Percentiles rank a stretch among this genome's conserved stretches.
phyloP scores from a whole-genome alignment of 2,888 invertebrate species.

The Caenorhabditis sulstoni region DNA sequence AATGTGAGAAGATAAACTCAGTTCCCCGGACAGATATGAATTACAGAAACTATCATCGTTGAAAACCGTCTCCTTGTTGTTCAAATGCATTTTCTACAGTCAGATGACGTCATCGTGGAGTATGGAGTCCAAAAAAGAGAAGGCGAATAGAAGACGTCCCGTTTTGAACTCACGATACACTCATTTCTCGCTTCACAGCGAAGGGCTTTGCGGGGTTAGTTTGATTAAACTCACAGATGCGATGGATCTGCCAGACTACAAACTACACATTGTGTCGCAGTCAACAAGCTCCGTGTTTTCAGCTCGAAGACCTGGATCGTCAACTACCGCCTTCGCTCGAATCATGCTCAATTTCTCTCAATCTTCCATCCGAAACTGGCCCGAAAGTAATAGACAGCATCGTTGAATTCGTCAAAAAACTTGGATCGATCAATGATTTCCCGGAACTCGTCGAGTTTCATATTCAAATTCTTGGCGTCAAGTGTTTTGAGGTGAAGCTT shows the following conservation, averaged over 20 bases:
- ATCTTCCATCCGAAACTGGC: constrained; percentile 27
- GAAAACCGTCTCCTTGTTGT: constrained; percentile 42
- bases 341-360: constrained; percentile 52
- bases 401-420: constrained; percentile 44
- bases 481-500: constrained; percentile 51
- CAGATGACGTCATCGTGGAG: constrained; percentile 60
- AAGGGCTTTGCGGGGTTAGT: constrained; percentile 57
- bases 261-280: not conserved
- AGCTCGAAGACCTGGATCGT: constrained; percentile 58
- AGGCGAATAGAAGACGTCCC: constrained; percentile 30
- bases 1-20: constrained; percentile 41
- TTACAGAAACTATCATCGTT: constrained; percentile 43
- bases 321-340: constrained; percentile 54
- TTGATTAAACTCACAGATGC: no score
- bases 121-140: constrained; percentile 33
- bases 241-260: not conserved
- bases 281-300: not conserved
- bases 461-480: constrained; percentile 58
- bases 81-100: constrained; percentile 48
- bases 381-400: constrained; percentile 23
- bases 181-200: constrained; percentile 49
- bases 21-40: not conserved
- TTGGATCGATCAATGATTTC: constrained; percentile 56
- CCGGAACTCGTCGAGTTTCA: constrained; percentile 61
- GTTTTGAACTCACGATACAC: constrained; percentile 41